Conservation (phyloP, 2,113 vertebrate genomes). For the Atherinomorus stipes region DNA sequence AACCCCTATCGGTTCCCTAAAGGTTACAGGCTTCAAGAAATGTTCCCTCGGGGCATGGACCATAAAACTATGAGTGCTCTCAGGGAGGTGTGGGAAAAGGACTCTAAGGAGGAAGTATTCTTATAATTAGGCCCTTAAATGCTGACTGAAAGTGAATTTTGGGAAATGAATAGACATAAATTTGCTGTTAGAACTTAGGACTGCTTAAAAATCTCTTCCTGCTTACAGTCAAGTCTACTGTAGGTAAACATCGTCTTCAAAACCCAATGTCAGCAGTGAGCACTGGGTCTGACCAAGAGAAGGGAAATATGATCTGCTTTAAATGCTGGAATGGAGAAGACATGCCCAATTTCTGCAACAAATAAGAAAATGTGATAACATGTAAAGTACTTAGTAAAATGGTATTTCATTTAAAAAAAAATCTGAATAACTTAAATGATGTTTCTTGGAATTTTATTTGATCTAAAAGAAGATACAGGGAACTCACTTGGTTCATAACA, state of each 20-base stretch:
- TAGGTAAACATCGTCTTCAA: not conserved
- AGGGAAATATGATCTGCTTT: not conserved
- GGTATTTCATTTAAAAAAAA: not conserved
- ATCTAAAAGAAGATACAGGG: slow-evolving; percentile 7
- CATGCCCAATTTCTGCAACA: not conserved
- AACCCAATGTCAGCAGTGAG: no score
- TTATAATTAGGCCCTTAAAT: not conserved
- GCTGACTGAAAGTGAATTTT: not conserved
- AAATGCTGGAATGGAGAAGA: not conserved
- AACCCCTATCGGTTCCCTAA: no score
- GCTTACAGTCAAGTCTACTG: not conserved
- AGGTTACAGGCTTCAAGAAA: no score
- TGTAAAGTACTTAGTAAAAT: not conserved
- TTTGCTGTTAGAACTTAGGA: not conserved
- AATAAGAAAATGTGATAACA: not conserved
- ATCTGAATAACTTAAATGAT: not conserved
- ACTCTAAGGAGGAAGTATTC: not conserved
- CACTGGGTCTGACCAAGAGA: not conserved
- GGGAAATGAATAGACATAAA: not conserved
- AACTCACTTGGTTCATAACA: not conserved
- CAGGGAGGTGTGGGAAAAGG: not conserved
- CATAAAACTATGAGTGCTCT: not conserved
- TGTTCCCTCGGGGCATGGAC: not conserved
- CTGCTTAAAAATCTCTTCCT: not conserved
- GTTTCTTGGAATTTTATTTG: slow-evolving; percentile 13